These are phyloP conservation scores for Lapara coniferarum DNA, from an alignment of 2,888 invertebrate species.

Conservation along the genomic window DNA sequence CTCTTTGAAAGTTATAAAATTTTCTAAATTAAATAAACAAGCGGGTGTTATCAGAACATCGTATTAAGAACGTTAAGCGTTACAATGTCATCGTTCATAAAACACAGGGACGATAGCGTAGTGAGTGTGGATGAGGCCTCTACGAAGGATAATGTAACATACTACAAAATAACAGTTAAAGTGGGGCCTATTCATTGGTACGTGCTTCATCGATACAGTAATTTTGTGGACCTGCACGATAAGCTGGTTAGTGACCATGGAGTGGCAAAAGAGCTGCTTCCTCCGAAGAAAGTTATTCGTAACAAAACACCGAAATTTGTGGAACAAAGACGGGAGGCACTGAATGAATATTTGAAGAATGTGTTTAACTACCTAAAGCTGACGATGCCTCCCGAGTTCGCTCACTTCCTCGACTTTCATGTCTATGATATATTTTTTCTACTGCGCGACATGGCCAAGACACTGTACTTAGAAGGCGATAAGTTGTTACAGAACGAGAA, in stretches of 20 bases:
- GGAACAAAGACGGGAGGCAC: conserved; percentile 90
- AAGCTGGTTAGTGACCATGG: conserved; percentile 91
- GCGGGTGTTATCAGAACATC: background rate
- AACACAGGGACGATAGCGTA: conserved; percentile 86
- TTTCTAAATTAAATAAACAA: conserved; percentile 16
- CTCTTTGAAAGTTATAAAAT: background rate
- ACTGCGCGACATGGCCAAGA: conserved; percentile 91
- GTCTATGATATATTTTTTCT: conserved; percentile 95
- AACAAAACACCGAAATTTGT: conserved; percentile 95
- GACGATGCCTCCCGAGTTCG: conserved; percentile 91
- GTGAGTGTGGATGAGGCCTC: conserved; percentile 87
- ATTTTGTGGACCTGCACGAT: conserved; percentile 94
- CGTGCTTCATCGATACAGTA: conserved; percentile 93
- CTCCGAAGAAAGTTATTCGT: conserved; percentile 96
- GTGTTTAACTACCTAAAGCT: conserved; percentile 89
- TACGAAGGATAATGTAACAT: conserved; percentile 87
- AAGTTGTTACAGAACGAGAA: conserved; percentile 85
- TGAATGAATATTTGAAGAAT: conserved; percentile 92
- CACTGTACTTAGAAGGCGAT: conserved; percentile 90
- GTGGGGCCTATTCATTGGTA: conserved; percentile 91
- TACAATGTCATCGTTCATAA: conserved; percentile 89
- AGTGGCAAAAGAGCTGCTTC: conserved; percentile 92
- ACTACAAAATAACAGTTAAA: conserved; percentile 88
- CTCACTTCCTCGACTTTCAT: conserved; percentile 94
- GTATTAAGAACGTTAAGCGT: background rate